These are phyloP conservation scores for Nothura maculosa DNA, from an alignment of 2,797 vertebrate genomes.

Conservation along the genomic window DNA sequence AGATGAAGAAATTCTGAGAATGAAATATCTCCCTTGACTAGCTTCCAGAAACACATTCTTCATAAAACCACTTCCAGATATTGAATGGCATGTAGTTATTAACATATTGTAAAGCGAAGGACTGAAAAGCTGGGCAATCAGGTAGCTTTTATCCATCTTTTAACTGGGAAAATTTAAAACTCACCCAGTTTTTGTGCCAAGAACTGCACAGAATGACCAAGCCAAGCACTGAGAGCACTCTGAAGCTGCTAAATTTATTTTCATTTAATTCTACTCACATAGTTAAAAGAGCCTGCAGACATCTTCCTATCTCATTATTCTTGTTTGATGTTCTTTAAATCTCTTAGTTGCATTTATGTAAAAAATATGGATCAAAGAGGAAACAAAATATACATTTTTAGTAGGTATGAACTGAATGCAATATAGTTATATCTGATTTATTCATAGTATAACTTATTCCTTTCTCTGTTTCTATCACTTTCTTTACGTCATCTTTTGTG, in stretches of 20 bases:
- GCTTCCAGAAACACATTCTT: neutral
- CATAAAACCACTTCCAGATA: neutral
- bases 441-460: neutral
- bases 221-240: neutral
- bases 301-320: neutral
- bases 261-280: neutral
- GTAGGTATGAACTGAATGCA: neutral
- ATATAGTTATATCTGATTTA: neutral
- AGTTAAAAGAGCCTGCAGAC: neutral
- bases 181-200: neutral
- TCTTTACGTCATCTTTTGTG: neutral
- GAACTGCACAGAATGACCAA: neutral
- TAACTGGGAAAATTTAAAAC: neutral
- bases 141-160: neutral
- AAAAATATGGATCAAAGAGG: neutral
- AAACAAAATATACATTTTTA: neutral
- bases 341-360: neutral
- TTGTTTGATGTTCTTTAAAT: neutral
- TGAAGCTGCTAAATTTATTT: conserved; percentile 17
- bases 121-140: neutral
- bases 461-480: neutral
- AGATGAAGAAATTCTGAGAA: neutral
- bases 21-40: neutral
- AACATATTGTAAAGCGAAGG: neutral
- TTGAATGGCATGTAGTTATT: neutral